Evolutionary conservation across 1,140 invertebrate genomes (phyloP).

Genomic region (Stegodyphus mimosarum): DNA sequence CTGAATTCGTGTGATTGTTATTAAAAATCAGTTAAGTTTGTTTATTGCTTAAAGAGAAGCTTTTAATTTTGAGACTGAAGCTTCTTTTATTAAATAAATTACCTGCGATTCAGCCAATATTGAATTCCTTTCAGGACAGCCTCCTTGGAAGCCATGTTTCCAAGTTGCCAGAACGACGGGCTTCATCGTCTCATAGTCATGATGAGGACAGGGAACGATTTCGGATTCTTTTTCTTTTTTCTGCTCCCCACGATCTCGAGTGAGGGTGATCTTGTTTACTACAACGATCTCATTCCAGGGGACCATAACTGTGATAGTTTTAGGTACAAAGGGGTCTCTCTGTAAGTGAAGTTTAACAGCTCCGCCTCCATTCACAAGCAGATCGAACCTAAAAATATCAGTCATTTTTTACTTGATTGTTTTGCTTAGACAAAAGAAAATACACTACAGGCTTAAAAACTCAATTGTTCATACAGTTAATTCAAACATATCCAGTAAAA

Average conservation of each 20-base stretch:
- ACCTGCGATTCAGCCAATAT: slow-evolving; percentile 90
- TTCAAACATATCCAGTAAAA: neutral
- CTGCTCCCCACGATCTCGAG: slow-evolving; percentile 76
- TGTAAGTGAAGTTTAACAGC: slow-evolving; percentile 98
- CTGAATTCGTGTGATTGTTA: too few species aligned
- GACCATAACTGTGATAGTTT: slow-evolving; percentile 83
- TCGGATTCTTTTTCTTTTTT: slow-evolving; percentile 16
- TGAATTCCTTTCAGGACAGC: slow-evolving; percentile 78
- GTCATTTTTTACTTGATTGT: neutral
- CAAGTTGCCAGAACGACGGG: slow-evolving; percentile 86
- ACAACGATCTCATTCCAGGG: slow-evolving; percentile 97
- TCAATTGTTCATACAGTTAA: neutral
- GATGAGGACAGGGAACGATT: slow-evolving; percentile 76
- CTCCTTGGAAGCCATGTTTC: slow-evolving; percentile 86
- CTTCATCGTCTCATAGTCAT: slow-evolving; percentile 80
- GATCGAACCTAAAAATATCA: slow-evolving; percentile 82
- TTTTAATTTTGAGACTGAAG: too few species aligned
- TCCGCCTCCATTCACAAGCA: slow-evolving; percentile 98
- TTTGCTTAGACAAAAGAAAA: neutral
- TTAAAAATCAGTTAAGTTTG: too few species aligned
- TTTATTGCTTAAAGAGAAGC: too few species aligned
- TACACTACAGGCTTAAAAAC: neutral
- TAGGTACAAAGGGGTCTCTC: slow-evolving; percentile 83
- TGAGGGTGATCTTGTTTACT: slow-evolving; percentile 84
- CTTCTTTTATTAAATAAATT: slow-evolving; percentile 4